These are phyloP conservation scores for Proisotoma minuta DNA, from an alignment of 2,888 invertebrate genomes.

Conservation along the genomic window DNA sequence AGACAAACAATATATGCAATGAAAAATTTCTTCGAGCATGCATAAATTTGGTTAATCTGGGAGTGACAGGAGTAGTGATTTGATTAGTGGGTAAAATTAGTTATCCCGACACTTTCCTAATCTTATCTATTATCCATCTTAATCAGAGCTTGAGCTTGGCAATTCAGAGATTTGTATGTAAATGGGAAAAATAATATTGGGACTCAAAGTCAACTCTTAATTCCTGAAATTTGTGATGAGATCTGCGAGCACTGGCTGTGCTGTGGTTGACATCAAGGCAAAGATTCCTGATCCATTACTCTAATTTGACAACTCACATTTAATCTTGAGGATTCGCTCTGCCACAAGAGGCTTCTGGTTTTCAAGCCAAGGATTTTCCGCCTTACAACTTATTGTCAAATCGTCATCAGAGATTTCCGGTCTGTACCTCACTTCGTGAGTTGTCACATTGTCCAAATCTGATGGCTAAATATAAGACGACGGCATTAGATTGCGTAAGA, in stretches of 20 bases:
- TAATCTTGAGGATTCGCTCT: constrained; percentile 69
- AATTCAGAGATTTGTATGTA: too few species aligned
- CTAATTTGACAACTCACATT: constrained; percentile 62
- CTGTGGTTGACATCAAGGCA: too few species aligned
- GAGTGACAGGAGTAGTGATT: constrained; percentile 23
- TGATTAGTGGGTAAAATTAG: constrained; percentile 42
- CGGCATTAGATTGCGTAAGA: neutral
- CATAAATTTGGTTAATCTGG: too few species aligned
- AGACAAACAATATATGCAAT: too few species aligned
- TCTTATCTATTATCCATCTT: neutral
- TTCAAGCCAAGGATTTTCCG: constrained; percentile 81
- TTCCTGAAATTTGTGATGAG: too few species aligned
- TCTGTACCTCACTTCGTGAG: constrained; percentile 67
- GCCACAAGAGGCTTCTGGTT: constrained; percentile 70
- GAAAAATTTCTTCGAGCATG: too few species aligned
- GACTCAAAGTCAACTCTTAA: too few species aligned
- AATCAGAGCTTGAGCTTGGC: too few species aligned
- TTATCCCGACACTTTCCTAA: constrained; percentile 34
- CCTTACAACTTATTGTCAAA: constrained; percentile 73
- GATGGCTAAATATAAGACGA: constrained; percentile 46
- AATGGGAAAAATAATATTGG: too few species aligned
- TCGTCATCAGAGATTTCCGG: constrained; percentile 75
- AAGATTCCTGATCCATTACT: neutral
- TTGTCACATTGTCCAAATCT: constrained; percentile 56
- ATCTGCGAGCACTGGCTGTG: too few species aligned